Evolutionary conservation across 2,797 vertebrate genomes (phyloP).

Genomic region (Discoglossus pictus): DNA sequence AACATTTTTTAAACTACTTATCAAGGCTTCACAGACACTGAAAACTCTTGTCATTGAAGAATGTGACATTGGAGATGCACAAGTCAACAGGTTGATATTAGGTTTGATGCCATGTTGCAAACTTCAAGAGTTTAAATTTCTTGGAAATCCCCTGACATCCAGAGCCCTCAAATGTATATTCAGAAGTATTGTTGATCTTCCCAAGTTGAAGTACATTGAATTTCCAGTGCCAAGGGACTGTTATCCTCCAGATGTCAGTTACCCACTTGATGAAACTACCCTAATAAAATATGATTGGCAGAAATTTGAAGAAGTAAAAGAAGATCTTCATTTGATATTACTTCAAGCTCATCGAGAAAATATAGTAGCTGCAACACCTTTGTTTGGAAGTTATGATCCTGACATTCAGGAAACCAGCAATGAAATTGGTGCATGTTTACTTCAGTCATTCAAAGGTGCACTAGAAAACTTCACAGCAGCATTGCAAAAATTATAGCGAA

Average conservation of each 20-base stretch:
- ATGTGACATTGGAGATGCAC: conserved; percentile 80
- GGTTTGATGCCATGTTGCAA: conserved; percentile 74
- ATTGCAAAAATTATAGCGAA: conserved; percentile 62
- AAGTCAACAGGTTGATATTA: conserved; percentile 70
- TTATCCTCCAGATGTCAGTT: conserved; percentile 77
- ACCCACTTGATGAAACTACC: conserved; percentile 81
- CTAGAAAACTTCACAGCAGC: conserved; percentile 77
- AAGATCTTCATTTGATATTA: conserved; percentile 76
- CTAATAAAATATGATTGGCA: conserved; percentile 76
- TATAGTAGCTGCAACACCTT: conserved; percentile 80
- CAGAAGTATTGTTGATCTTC: conserved; percentile 71
- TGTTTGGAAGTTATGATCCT: conserved; percentile 86
- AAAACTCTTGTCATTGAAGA: conserved; percentile 82
- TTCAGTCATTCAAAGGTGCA: conserved; percentile 82
- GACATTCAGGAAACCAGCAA: conserved; percentile 89
- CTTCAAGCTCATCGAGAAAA: conserved; percentile 73
- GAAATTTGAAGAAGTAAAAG: conserved; percentile 73
- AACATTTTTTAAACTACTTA: conserved; percentile 82
- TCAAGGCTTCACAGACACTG: conserved; percentile 76
- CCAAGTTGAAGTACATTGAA: conserved; percentile 78
- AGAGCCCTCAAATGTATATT: conserved; percentile 77
- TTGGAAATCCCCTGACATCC: conserved; percentile 88
- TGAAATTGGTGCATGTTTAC: conserved; percentile 83
- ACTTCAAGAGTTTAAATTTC: conserved; percentile 82
- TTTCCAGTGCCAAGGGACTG: conserved; percentile 90